phyloP scores from a whole-genome alignment of 2,797 vertebrate species.

The Antennarius maculatus region DNA sequence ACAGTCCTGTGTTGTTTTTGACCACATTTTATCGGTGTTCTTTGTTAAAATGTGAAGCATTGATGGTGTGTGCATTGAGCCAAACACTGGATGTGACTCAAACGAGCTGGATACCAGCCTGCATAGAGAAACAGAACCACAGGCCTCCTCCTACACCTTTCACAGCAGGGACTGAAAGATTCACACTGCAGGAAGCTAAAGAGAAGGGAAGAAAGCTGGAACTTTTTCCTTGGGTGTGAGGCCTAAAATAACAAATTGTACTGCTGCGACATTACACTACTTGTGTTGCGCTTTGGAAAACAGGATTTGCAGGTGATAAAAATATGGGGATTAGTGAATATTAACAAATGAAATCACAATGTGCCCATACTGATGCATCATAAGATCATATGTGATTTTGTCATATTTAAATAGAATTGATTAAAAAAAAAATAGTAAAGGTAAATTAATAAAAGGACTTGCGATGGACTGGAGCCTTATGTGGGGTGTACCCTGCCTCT shows the following conservation, averaged over 20 bases:
- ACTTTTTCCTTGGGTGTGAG: constrained; percentile 19
- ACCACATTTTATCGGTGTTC: constrained; percentile 26
- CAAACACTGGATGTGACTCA: constrained; percentile 49
- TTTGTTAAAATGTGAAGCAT: constrained; percentile 45
- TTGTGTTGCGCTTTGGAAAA: constrained; percentile 18
- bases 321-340: constrained; percentile 9
- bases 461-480: no score
- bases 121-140: constrained; percentile 37
- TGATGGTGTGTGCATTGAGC: constrained; percentile 21
- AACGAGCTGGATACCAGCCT: constrained; percentile 46
- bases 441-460: no score
- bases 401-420: background rate
- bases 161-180: constrained; percentile 44
- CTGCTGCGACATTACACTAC: constrained; percentile 17
- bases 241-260: constrained; percentile 39
- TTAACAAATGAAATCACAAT: constrained; percentile 19
- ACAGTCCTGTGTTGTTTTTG: constrained; percentile 19
- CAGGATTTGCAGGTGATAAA: constrained; percentile 19
- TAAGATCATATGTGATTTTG: constrained; percentile 13
- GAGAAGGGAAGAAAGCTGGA: constrained; percentile 30
- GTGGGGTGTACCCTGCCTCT: no score
- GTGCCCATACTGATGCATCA: background rate
- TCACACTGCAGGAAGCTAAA: constrained; percentile 36
- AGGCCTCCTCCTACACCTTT: constrained; percentile 41
- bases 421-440: no score